These are phyloP conservation scores for Sebastes cheni DNA, from an alignment of 2,797 vertebrate species.

Conservation along the genomic window DNA sequence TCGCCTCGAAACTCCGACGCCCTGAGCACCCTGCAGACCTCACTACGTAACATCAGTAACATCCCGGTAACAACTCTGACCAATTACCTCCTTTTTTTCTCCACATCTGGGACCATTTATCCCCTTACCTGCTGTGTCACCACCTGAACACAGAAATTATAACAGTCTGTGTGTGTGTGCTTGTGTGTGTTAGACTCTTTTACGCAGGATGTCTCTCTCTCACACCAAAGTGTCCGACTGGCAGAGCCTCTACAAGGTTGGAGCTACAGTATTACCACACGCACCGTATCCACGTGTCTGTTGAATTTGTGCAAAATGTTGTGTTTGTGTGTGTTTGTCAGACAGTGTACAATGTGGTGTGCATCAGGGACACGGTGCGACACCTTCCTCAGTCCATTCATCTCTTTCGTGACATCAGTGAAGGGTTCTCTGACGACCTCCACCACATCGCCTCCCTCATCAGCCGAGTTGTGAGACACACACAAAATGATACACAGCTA, in stretches of 20 bases:
- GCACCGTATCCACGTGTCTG: not conserved
- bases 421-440: constrained; percentile 89
- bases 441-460: constrained; percentile 89
- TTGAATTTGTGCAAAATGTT: not conserved
- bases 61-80: constrained; percentile 82
- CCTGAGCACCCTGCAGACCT: constrained; percentile 87
- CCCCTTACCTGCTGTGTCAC: not conserved
- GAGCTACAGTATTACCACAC: not conserved
- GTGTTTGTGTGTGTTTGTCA: constrained; percentile 55
- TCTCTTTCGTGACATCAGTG: constrained; percentile 89
- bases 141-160: not conserved
- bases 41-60: constrained; percentile 91
- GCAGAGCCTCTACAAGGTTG: constrained; percentile 94
- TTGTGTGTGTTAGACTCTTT: constrained; percentile 82
- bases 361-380: constrained; percentile 90
- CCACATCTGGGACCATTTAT: constrained; percentile 4
- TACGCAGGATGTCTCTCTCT: constrained; percentile 92
- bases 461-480: constrained; percentile 87
- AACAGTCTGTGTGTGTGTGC: constrained; percentile 12
- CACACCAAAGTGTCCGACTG: constrained; percentile 92
- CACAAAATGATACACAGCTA: not conserved
- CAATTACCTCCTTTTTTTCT: not conserved
- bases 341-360: constrained; percentile 90
- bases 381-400: constrained; percentile 88
- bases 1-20: constrained; percentile 87